Evolutionary conservation across 2,113 vertebrate species (phyloP).

Genomic region (Suncus etruscus): DNA sequence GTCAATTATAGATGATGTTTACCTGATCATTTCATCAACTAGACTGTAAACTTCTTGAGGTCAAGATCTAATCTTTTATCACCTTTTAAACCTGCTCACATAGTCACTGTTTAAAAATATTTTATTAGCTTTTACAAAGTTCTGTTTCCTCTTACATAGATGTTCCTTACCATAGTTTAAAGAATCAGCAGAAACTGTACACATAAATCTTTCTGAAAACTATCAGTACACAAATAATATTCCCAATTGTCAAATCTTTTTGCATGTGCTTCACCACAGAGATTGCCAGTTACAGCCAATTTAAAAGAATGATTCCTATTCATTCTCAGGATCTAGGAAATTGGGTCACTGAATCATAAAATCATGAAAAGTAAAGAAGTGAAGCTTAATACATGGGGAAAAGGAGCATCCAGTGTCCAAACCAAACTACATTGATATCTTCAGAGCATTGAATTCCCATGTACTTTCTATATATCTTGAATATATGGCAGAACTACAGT

Average conservation of each 20-base stretch:
- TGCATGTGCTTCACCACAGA: conserved; percentile 27
- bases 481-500: not conserved
- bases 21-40: conserved; percentile 31
- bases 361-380: conserved; percentile 57
- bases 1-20: conserved; percentile 21
- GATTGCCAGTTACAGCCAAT: conserved; percentile 47
- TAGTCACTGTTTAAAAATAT: conserved; percentile 9
- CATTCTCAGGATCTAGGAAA: conserved; percentile 57
- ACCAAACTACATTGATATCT: conserved; percentile 1
- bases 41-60: not conserved
- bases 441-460: not conserved
- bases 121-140: conserved; percentile 21
- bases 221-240: conserved; percentile 47
- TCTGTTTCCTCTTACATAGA: conserved; percentile 52
- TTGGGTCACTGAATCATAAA: conserved; percentile 42
- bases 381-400: conserved; percentile 6
- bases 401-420: not conserved
- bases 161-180: conserved; percentile 9
- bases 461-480: not conserved
- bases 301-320: conserved; percentile 39
- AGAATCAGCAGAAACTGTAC: conserved; percentile 44
- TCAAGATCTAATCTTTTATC: not conserved
- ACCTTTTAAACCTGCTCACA: not conserved
- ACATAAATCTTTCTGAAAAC: conserved; percentile 65
- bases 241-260: conserved; percentile 42